Percentiles rank a stretch among this genome's conserved stretches.
Conservation (phyloP, 2,888 invertebrate genomes). For the Oligia strigilis region DNA sequence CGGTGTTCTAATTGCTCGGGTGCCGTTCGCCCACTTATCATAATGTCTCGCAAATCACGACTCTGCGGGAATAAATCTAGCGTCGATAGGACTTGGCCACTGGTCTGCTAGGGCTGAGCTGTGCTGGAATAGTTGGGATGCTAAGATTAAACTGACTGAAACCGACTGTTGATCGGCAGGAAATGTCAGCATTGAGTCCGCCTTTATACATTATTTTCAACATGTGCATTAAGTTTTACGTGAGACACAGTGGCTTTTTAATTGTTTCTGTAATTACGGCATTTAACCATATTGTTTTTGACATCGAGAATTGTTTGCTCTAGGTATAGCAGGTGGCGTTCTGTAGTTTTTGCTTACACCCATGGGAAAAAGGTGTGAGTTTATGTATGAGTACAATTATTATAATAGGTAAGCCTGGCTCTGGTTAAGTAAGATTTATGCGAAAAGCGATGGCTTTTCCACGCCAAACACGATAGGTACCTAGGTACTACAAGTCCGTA, state of each 20-base stretch:
- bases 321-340: background rate
- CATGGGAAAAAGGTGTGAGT: background rate
- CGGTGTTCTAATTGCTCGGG: conserved; percentile 85
- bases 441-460: background rate
- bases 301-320: background rate
- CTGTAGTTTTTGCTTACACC: background rate
- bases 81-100: conserved; percentile 78
- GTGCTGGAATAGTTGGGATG: conserved; percentile 4
- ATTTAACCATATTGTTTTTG: background rate
- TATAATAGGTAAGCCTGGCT: background rate
- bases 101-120: conserved; percentile 60
- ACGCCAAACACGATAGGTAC: background rate
- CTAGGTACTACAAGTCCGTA: background rate
- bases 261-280: background rate
- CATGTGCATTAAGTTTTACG: background rate
- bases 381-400: background rate
- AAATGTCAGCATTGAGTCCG: background rate
- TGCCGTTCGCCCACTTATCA: conserved; percentile 88
- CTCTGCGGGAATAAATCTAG: conserved; percentile 84
- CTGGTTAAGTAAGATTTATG: background rate
- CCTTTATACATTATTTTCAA: background rate
- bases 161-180: background rate
- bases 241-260: background rate
- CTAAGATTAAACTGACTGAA: background rate
- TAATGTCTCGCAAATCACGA: conserved; percentile 90